Base-by-base conservation (phyloP, 2,113 vertebrate genomes). In the Trematocara nigrifrons region DNA sequence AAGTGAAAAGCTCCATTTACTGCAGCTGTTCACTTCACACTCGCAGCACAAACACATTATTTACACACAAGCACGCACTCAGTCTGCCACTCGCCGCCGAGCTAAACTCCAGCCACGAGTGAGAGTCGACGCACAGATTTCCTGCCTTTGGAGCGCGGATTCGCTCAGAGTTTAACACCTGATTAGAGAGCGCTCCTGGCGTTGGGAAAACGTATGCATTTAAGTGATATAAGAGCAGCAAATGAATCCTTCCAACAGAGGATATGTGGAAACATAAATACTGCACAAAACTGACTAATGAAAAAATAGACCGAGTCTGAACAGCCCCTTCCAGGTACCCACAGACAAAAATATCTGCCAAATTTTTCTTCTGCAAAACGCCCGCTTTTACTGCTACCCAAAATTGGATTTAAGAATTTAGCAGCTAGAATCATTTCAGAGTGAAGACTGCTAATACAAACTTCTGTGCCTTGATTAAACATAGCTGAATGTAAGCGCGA, bases 1-100 rank as follows among this genome's bases (percentile, higher is more conserved):
- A 77, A 85, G 80, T 69, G 53, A 84, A 79, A 80, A n/a, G 82
- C 88, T 81, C 82, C 66, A 82, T 90, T 86, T 85, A 78, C 52
- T 59, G 20, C 83, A 88, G 69, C 61, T 81, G 79, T 35, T 87
- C 77, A 10, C 56, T 57, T 81, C 84, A 80, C 84, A 88, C 74
- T 57, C 18, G 13, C 49, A 69, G 31, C 29, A 7, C 79, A 82
- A 18, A 56, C 53, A 42, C 69, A 61, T 74, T 29, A 83, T 51
- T 38, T 53, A 79, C 51, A 45, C 47, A 76, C 12, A 77, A 42
- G 80, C 22, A 64, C 26, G 20, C 18, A 45, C 13, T 74, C 45
- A 6, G 71, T 31, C 61, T n/a, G 33, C 35, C 35, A 49, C 18
- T 78, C 82, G 40, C 33, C 8, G 5, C 20, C 42, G 11, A 40